Percentiles rank a stretch among this genome's conserved stretches.
These are phyloP conservation scores for Trachelus iudaicus DNA, from an alignment of 2,888 invertebrate species.

Conservation along the genomic window DNA sequence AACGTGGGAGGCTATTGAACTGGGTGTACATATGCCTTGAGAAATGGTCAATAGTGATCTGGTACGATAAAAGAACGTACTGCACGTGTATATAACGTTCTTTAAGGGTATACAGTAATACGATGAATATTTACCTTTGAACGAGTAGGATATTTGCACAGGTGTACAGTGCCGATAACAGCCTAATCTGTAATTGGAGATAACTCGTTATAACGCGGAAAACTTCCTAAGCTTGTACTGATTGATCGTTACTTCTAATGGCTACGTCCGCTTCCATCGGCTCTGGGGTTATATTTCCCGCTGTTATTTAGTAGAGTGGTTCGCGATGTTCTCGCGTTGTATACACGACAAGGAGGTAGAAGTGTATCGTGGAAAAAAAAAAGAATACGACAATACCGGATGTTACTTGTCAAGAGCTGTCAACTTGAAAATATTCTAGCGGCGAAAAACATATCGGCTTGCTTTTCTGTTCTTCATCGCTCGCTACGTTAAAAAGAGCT, in stretches of 20 bases:
- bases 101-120: background rate
- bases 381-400: background rate
- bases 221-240: background rate
- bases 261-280: background rate
- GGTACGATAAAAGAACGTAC: background rate
- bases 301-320: background rate
- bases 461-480: background rate
- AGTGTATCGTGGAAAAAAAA: background rate
- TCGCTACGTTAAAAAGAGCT: background rate
- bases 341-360: background rate
- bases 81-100: background rate
- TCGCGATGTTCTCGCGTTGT: background rate
- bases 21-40: background rate
- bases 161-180: background rate
- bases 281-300: background rate
- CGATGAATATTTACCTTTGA: background rate
- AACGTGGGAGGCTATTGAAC: background rate
- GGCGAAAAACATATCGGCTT: background rate
- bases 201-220: background rate
- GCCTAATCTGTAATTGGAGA: background rate
- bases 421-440: background rate
- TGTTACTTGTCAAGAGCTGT: background rate
- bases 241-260: too few species aligned
- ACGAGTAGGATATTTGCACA: background rate
- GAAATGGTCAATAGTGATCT: background rate